phyloP scores from a whole-genome alignment of 2,888 invertebrate species.

The Clitarchus hookeri region DNA sequence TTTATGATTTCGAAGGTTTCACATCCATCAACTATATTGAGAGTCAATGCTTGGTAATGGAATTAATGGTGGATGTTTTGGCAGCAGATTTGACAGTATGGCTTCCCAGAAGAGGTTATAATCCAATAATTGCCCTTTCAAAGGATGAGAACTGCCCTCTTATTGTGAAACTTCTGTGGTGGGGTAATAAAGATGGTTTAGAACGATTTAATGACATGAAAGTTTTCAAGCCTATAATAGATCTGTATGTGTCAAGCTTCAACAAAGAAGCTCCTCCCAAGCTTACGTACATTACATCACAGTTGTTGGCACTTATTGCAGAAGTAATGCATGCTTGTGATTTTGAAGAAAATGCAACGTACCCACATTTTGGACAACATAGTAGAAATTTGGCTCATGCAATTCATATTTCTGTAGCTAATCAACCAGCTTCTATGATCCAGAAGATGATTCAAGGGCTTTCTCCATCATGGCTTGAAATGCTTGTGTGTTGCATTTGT shows the following conservation, averaged over 20 bases:
- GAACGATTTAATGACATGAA: not conserved
- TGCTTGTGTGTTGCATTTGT: not conserved
- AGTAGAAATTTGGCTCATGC: not conserved
- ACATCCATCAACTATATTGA: not conserved
- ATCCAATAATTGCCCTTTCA: not conserved
- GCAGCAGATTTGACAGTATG: not conserved
- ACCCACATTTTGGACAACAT: not conserved
- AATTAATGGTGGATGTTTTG: slow-evolving; percentile 4
- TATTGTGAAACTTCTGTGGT: not conserved
- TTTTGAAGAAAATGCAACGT: not conserved
- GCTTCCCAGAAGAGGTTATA: not conserved
- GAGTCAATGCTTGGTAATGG: not conserved
- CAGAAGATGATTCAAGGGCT: slow-evolving; percentile 1
- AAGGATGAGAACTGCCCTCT: not conserved
- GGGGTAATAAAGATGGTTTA: not conserved
- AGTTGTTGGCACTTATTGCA: not conserved
- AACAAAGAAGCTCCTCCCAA: not conserved
- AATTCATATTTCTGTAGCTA: not conserved
- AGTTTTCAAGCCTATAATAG: not conserved
- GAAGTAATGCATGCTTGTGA: not conserved
- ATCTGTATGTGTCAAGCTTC: not conserved
- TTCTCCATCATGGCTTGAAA: not conserved
- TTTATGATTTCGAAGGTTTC: not conserved
- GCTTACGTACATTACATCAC: not conserved
- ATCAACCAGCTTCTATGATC: not conserved